These are phyloP conservation scores for Scaptomyza cyrtandrae DNA, from an alignment of 2,888 invertebrate genomes.

Conservation along the genomic window DNA sequence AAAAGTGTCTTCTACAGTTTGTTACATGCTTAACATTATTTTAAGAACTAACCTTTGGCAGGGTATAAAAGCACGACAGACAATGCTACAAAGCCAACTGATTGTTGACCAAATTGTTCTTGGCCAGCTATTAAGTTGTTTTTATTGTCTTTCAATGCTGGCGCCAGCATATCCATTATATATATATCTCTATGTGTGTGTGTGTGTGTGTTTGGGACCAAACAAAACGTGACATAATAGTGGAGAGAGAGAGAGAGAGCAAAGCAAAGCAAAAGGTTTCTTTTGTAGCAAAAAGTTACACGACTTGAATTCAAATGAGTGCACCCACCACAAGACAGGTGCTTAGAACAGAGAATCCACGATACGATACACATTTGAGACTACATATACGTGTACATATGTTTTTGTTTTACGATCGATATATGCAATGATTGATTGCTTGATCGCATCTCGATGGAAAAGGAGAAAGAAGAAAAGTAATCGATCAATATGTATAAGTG, in stretches of 20 bases:
- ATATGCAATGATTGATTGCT: constrained; percentile 9
- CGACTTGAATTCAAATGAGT: constrained; percentile 12
- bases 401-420: neutral
- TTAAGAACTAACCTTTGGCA: neutral
- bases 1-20: too few species aligned
- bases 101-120: constrained; percentile 50
- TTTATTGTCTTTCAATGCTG: constrained; percentile 49
- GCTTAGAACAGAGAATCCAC: constrained; percentile 1
- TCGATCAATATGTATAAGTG: constrained; percentile 1
- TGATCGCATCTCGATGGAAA: neutral
- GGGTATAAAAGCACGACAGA: neutral
- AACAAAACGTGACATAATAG: constrained; percentile 60
- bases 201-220: neutral
- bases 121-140: constrained; percentile 34
- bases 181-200: neutral
- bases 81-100: constrained; percentile 23
- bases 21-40: too few species aligned
- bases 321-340: constrained; percentile 1
- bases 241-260: neutral
- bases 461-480: neutral
- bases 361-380: neutral
- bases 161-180: constrained; percentile 59
- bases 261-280: constrained; percentile 4
- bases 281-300: neutral
- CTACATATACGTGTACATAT: neutral